Conservation (phyloP, 2,888 invertebrate genomes). For the Andrena fulva region DNA sequence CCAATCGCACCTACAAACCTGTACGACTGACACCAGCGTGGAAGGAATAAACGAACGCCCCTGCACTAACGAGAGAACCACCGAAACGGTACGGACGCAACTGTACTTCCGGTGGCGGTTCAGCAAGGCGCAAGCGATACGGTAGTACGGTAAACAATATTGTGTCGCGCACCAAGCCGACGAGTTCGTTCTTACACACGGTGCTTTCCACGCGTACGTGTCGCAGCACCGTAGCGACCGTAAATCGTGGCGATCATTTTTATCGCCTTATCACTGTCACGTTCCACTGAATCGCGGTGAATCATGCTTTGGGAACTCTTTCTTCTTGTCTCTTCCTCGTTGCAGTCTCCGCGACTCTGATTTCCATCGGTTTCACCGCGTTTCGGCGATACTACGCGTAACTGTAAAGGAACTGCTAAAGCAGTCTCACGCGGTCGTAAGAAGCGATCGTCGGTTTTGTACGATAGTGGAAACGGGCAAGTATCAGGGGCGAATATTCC, state of each 20-base stretch:
- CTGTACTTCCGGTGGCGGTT: conserved; percentile 13
- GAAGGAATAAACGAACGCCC: conserved; percentile 10
- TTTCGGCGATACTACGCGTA: not conserved
- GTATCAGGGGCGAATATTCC: conserved; percentile 34
- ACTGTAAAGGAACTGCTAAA: not conserved
- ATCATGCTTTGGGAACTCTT: conserved; percentile 44
- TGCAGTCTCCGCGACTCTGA: not conserved
- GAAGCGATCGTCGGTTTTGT: not conserved
- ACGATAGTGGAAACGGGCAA: conserved; percentile 16
- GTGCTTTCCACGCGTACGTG: not conserved
- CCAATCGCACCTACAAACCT: conserved; percentile 1
- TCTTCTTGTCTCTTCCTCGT: not conserved
- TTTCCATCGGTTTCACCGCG: not conserved
- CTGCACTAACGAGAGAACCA: conserved; percentile 2
- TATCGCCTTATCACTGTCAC: conserved; percentile 46
- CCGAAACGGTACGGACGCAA: conserved; percentile 7
- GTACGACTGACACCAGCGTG: not conserved
- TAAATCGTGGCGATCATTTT: conserved; percentile 34
- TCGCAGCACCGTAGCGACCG: not conserved
- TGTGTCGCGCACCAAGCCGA: not conserved
- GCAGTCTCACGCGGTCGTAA: not conserved
- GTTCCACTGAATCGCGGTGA: conserved; percentile 44
- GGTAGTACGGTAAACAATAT: conserved; percentile 41
- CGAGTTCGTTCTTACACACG: not conserved
- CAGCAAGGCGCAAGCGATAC: not conserved